Conservation (phyloP, 2,797 vertebrate genomes). For the Psittacula derbiana region DNA sequence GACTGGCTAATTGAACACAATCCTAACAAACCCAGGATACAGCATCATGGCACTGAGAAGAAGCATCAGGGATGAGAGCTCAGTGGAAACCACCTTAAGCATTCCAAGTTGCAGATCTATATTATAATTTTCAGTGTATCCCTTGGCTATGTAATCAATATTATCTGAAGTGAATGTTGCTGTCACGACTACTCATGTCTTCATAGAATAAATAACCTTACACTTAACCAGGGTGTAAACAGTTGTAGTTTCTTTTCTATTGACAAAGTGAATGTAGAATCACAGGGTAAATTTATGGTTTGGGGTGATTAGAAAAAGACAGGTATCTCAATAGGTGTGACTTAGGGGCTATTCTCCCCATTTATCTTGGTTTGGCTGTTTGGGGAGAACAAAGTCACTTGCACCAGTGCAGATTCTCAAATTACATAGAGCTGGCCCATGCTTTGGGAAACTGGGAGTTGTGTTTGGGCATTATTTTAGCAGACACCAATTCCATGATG, state of each 20-base stretch:
- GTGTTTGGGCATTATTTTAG: background rate
- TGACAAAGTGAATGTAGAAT: background rate
- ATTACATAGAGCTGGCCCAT: background rate
- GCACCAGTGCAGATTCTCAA: background rate
- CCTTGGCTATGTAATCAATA: background rate
- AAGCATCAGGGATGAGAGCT: background rate
- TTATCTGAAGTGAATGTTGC: background rate
- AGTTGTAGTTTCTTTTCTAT: background rate
- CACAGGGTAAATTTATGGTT: background rate
- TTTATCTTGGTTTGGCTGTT: background rate
- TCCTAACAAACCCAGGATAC: slow-evolving; percentile 85
- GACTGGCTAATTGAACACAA: slow-evolving; percentile 92
- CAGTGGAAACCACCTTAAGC: background rate
- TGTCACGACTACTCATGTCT: background rate
- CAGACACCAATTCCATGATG: background rate
- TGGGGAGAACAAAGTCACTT: background rate
- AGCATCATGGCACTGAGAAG: slow-evolving; percentile 29
- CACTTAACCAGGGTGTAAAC: background rate
- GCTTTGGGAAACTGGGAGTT: background rate
- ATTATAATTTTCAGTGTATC: background rate
- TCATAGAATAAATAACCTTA: background rate
- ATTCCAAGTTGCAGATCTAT: background rate
- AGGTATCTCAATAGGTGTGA: background rate
- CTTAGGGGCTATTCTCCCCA: background rate
- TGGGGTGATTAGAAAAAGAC: background rate